These are phyloP conservation scores for Cotesia chilonis DNA, from an alignment of 1,140 invertebrate species.

Conservation along the genomic window DNA sequence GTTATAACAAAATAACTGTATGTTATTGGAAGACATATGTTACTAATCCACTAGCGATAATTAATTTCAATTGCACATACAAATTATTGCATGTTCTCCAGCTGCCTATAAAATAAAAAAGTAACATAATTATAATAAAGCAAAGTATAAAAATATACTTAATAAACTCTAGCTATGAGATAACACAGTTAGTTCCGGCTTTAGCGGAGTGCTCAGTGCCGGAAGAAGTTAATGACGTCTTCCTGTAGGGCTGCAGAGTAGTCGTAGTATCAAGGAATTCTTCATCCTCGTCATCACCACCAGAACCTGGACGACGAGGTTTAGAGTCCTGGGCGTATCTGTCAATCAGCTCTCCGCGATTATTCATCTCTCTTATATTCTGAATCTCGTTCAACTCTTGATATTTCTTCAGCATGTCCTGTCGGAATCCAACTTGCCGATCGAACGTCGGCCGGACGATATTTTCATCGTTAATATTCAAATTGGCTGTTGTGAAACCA, in stretches of 20 bases:
- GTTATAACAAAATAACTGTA: conserved; percentile 2
- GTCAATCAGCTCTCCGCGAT: conserved; percentile 45
- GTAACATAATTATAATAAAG: conserved; percentile 6
- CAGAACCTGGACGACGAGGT: conserved; percentile 34
- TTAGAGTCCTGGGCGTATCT: conserved; percentile 49
- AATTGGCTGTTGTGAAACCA: conserved; percentile 46
- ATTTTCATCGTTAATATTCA: conserved; percentile 24
- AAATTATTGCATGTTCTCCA: neutral
- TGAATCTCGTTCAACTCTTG: neutral
- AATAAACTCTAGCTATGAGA: conserved; percentile 35
- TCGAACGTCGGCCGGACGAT: neutral
- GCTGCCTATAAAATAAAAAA: neutral
- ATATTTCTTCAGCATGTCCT: conserved; percentile 11
- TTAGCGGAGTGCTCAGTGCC: conserved; percentile 44
- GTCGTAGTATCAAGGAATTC: conserved; percentile 63
- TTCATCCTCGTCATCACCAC: conserved; percentile 61
- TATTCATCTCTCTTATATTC: neutral
- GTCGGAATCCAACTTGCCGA: conserved; percentile 25
- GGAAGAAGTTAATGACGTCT: conserved; percentile 56
- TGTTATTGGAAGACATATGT: conserved; percentile 7
- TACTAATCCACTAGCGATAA: neutral
- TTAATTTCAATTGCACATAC: conserved; percentile 12
- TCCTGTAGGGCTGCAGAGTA: conserved; percentile 50
- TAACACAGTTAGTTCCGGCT: conserved; percentile 48
- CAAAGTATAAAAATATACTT: conserved; percentile 2